A percentile compares a stretch with the other conserved stretches of the same genome.
Evolutionary conservation across 2,113 vertebrate species (phyloP).

Genomic region (human (Homo sapiens)): DNA sequence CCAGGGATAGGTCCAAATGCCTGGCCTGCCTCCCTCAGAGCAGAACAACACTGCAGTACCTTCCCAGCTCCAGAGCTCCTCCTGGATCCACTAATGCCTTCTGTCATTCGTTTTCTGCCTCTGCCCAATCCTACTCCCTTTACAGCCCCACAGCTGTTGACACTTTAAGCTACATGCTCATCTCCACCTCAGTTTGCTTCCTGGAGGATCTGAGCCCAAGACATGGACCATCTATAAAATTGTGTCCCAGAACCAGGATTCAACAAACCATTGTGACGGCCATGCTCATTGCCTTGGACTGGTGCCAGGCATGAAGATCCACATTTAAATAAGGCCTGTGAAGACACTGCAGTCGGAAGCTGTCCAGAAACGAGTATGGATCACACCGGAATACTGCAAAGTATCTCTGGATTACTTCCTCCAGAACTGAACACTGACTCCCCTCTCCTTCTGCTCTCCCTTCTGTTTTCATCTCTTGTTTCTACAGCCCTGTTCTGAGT

Average conservation of each 20-base stretch:
- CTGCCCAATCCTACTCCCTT: not conserved
- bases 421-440: not conserved
- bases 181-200: not conserved
- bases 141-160: not conserved
- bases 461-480: not conserved
- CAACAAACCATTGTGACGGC: not conserved
- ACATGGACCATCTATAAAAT: not conserved
- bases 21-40: not conserved
- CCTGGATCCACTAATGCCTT: not conserved
- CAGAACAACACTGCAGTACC: not conserved
- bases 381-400: not conserved
- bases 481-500: not conserved
- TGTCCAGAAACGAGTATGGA: not conserved
- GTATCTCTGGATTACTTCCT: not conserved
- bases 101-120: not conserved
- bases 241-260: not conserved
- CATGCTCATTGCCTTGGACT: not conserved
- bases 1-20: not conserved
- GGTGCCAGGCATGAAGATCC: not conserved
- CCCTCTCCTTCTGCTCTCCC: not conserved
- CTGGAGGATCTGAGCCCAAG: not conserved
- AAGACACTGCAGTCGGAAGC: not conserved
- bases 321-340: not conserved
- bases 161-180: not conserved
- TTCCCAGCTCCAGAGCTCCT: not conserved